Percentiles rank a stretch among this genome's conserved stretches.
Conservation (phyloP, 1,140 invertebrate species). For the Heterodera carotae region DNA sequence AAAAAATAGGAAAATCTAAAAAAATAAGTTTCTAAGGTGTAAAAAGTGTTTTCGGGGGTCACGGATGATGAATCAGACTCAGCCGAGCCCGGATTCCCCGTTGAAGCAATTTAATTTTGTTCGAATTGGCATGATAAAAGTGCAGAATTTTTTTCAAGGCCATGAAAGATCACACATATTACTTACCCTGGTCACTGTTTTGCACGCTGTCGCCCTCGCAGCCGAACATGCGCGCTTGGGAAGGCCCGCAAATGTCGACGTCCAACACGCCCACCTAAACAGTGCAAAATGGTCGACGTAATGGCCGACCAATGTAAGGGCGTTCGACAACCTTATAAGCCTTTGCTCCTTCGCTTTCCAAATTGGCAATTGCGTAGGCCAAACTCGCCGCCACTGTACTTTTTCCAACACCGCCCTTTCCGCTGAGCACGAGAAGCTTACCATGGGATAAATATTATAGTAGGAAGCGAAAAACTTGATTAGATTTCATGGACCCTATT, state of each 20-base stretch:
- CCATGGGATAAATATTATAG: conserved; percentile 74
- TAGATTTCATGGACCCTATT: no score
- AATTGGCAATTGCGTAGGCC: conserved; percentile 76
- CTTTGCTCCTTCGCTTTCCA: conserved; percentile 32
- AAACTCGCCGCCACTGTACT: conserved; percentile 79
- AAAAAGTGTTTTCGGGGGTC: no score
- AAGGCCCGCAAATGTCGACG: conserved; percentile 89
- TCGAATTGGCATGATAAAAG: background rate
- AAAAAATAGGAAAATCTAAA: conserved; percentile 11
- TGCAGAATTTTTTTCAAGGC: background rate
- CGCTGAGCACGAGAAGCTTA: conserved; percentile 87
- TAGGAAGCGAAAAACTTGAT: no score
- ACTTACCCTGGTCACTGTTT: conserved; percentile 74
- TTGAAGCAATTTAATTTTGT: no score
- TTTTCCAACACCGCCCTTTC: conserved; percentile 97
- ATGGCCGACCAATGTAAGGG: background rate
- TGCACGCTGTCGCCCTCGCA: conserved; percentile 74
- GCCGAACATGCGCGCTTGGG: conserved; percentile 71
- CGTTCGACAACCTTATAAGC: conserved; percentile 34
- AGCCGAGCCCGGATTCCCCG: no score
- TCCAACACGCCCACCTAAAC: conserved; percentile 82
- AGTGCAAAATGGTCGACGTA: conserved; percentile 32
- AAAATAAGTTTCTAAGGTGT: no score
- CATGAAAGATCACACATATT: no score
- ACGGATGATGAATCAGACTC: no score